Evolutionary conservation across 2,797 vertebrate genomes (phyloP), one percentile per base, ranked within the genome.

Genomic region (Phylloscopus collybita): DNA sequence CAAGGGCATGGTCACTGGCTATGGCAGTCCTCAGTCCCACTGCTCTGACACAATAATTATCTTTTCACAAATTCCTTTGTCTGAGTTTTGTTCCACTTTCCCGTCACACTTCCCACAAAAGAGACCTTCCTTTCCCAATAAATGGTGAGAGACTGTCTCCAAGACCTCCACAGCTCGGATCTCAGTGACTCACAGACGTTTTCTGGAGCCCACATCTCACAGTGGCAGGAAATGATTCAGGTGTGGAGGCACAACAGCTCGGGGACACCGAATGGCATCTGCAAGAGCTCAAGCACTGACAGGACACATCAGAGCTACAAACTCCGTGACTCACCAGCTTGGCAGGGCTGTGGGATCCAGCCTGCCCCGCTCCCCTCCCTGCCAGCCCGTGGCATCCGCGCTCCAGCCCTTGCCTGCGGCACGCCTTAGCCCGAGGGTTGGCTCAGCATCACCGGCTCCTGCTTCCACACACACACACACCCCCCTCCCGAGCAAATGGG

Each of bases 1-100:
- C 60, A 8, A 5, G 32, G 32, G 0, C 8, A 1, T 0, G 61
- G 15, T 4, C 27, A 7, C 21, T 1, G 0, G 51, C 1, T 6
- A 1, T 4, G 1, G 0, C 1, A 5, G 30, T 0, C 40, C 50
- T 21, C 38, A 5, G 29, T 7, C 5, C 32, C 21, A 2, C 3
- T 13, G 4, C 34, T 3, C 56, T 16, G 42, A 70, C 69, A n/a
- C 4, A 25, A 50, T 10, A 12, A 65, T 59, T 75, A 16, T 29
- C n/a, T 74, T 80, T 50, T 51, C 50, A 69, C 16, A 9, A 57
- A 59, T 54, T 2, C 57, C 50, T 72, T 42, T 11, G 16, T 60
- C 53, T 42, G 36, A 36, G 54, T 62, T 80, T 56, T 2, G 1
- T 40, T 78, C 40, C 1, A 1, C 32, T 67, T 67, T 79, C 59